Evolutionary conservation across 2,113 vertebrate genomes (phyloP).

Genomic region (Notothenia rossii): DNA sequence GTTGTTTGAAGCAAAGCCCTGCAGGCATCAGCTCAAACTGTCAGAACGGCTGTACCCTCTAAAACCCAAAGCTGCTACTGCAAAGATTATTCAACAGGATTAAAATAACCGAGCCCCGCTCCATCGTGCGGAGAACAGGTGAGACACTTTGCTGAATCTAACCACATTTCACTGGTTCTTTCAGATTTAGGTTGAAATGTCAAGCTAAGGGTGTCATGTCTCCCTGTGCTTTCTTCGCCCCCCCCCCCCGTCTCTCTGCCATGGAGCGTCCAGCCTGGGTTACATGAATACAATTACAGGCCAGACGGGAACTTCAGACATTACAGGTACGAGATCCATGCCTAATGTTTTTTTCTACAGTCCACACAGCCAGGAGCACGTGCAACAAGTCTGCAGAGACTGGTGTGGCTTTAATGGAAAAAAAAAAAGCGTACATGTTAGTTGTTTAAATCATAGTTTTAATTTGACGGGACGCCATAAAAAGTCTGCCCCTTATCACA

Average conservation of each 20-base stretch:
- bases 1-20: constrained; percentile 61
- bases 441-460: constrained; percentile 74
- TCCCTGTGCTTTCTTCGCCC: constrained; percentile 14
- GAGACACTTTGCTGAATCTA: constrained; percentile 30
- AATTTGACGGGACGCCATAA: constrained; percentile 78
- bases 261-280: not conserved
- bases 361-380: constrained; percentile 28
- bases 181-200: constrained; percentile 49
- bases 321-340: constrained; percentile 26
- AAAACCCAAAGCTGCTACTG: constrained; percentile 58
- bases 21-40: constrained; percentile 61
- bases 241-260: not conserved
- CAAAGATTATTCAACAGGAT: constrained; percentile 50
- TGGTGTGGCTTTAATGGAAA: constrained; percentile 32
- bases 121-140: constrained; percentile 56
- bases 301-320: constrained; percentile 31
- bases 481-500: constrained; percentile 74
- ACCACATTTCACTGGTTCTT: constrained; percentile 15
- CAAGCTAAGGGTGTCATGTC: constrained; percentile 46
- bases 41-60: constrained; percentile 49
- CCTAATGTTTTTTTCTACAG: constrained; percentile 34
- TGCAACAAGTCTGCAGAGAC: constrained; percentile 7
- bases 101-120: constrained; percentile 8
- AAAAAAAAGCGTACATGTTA: constrained; percentile 33
- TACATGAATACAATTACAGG: constrained; percentile 52